Conservation (phyloP, 1,140 invertebrate species). For the Goniozus legneri region DNA sequence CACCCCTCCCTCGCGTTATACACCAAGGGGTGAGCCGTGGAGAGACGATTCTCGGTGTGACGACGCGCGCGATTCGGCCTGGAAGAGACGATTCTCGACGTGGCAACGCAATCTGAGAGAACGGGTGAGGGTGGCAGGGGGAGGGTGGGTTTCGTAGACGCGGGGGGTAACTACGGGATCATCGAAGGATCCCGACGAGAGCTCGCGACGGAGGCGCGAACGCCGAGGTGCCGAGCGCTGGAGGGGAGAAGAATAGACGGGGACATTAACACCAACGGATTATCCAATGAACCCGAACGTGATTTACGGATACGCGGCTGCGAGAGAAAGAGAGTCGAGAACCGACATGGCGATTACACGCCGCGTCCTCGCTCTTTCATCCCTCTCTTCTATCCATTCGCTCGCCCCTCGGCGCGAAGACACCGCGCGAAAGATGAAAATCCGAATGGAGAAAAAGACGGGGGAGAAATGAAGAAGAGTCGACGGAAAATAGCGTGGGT, state of each 20-base stretch:
- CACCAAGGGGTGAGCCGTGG: too few relatives aligned
- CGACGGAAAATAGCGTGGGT: too few relatives aligned
- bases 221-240: slow-evolving; percentile 2
- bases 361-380: neutral
- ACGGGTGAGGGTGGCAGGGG: neutral
- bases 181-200: slow-evolving; percentile 43
- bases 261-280: slow-evolving; percentile 50
- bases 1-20: slow-evolving; percentile 28
- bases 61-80: too few relatives aligned
- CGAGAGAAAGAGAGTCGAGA: slow-evolving; percentile 14
- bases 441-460: too few relatives aligned
- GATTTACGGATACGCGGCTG: slow-evolving; percentile 38
- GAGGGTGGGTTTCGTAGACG: slow-evolving; percentile 35
- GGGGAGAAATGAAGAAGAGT: too few relatives aligned
- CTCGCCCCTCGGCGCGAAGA: neutral
- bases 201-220: slow-evolving; percentile 13
- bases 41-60: too few relatives aligned
- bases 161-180: slow-evolving; percentile 46
- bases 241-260: slow-evolving; percentile 31
- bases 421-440: too few relatives aligned
- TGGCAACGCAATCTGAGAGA: too few relatives aligned
- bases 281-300: slow-evolving; percentile 51
- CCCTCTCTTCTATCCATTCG: neutral
- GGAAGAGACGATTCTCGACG: too few relatives aligned
- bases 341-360: slow-evolving; percentile 13